phyloP scores from a whole-genome alignment of 2,888 invertebrate species.

The Ormyrus labotus region DNA sequence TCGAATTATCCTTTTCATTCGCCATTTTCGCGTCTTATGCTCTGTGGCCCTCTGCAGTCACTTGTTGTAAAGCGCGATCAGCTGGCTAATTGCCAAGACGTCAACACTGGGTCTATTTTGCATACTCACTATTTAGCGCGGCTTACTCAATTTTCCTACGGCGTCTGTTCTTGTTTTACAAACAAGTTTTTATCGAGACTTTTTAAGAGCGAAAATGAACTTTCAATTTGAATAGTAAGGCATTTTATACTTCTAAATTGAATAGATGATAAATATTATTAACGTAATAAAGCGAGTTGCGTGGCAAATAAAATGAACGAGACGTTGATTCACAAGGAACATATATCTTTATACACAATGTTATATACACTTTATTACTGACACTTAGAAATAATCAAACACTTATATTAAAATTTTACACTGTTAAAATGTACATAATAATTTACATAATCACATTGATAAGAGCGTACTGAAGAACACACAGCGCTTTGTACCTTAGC shows the following conservation, averaged over 20 bases:
- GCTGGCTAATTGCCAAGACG: background rate
- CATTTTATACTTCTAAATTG: no score
- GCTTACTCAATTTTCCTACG: background rate
- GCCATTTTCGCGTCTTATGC: conserved; percentile 24
- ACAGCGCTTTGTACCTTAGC: conserved; percentile 29
- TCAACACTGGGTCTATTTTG: background rate
- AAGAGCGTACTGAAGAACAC: conserved; percentile 20
- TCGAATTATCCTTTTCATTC: background rate
- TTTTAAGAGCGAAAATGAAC: no score
- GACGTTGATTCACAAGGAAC: conserved; percentile 38
- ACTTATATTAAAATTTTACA: conserved; percentile 47
- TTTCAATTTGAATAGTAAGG: no score
- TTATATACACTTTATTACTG: conserved; percentile 47
- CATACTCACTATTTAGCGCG: background rate
- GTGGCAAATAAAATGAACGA: background rate
- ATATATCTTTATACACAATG: conserved; percentile 44
- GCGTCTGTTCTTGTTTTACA: no score
- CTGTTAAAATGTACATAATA: conserved; percentile 54
- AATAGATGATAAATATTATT: no score
- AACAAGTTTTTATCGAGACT: no score
- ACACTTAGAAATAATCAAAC: conserved; percentile 46
- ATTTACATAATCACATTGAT: conserved; percentile 56
- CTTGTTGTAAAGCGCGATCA: no score
- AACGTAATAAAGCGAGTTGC: no score
- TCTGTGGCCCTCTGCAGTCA: conserved; percentile 12